phyloP scores from a whole-genome alignment of 2,888 invertebrate genomes.

The Hofmannophila pseudospretella region DNA sequence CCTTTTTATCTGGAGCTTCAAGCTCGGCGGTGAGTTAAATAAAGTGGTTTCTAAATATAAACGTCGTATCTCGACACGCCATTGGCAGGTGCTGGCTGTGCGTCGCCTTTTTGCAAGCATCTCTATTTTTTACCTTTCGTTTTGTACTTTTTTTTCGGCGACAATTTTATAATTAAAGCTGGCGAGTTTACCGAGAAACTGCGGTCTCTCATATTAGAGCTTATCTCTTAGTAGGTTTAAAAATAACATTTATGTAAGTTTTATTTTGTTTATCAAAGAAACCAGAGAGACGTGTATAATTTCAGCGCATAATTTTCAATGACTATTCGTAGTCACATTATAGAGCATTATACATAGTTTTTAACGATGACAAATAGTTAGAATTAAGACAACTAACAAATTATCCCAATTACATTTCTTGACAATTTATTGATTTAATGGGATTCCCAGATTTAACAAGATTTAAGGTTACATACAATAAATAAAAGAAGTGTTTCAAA shows the following conservation, averaged over 20 bases:
- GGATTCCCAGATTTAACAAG: no score
- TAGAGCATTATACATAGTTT: no score
- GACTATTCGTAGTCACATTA: not conserved
- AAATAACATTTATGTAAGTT: slow-evolving; percentile 35
- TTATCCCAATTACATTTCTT: no score
- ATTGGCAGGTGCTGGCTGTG: slow-evolving; percentile 72
- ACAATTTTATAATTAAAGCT: slow-evolving; percentile 72
- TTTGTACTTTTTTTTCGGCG: slow-evolving; percentile 51
- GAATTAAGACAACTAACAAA: no score
- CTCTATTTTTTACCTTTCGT: slow-evolving; percentile 42
- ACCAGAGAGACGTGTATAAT: not conserved
- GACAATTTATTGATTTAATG: no score
- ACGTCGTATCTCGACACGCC: slow-evolving; percentile 68
- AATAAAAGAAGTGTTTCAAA: no score
- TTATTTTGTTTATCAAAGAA: slow-evolving; percentile 26
- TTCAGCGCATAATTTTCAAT: not conserved
- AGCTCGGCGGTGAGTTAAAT: slow-evolving; percentile 71
- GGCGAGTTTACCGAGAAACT: slow-evolving; percentile 56
- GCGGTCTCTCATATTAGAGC: slow-evolving; percentile 47
- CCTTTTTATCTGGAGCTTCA: slow-evolving; percentile 68
- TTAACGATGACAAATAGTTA: no score
- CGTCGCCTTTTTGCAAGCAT: slow-evolving; percentile 43
- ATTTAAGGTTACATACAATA: no score
- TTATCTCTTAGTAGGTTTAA: slow-evolving; percentile 41
- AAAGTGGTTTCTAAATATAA: slow-evolving; percentile 77